Conservation (phyloP, 2,797 vertebrate species). For the Smutsia gigantea region DNA sequence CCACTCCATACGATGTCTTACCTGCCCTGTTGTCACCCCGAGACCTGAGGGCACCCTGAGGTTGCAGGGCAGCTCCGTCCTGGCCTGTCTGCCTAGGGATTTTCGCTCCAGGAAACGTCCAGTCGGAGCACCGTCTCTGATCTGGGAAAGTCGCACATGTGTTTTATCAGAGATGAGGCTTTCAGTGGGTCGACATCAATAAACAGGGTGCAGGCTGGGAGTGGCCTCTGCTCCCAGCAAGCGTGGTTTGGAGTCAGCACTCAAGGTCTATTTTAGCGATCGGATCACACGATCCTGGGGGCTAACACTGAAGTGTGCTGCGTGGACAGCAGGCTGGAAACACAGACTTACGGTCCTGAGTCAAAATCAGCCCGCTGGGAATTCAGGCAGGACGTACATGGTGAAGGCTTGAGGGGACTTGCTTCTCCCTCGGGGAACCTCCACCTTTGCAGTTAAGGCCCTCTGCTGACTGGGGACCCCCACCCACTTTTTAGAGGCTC, state of each 20-base stretch:
- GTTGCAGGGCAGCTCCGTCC: slow-evolving; percentile 82
- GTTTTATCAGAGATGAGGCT: slow-evolving; percentile 84
- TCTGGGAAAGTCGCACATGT: slow-evolving; percentile 82
- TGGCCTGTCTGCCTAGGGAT: slow-evolving; percentile 84
- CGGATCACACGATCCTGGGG: rapidly evolving
- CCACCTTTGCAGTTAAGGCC: too few relatives aligned
- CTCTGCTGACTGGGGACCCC: background rate
- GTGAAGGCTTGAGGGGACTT: background rate
- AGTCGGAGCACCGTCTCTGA: slow-evolving; percentile 81
- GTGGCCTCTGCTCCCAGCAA: background rate
- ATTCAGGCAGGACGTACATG: rapidly evolving
- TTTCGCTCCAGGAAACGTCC: slow-evolving; percentile 87
- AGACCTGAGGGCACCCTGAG: slow-evolving; percentile 65
- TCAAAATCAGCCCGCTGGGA: too few relatives aligned
- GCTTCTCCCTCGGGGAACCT: background rate
- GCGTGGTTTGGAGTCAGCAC: rapidly evolving
- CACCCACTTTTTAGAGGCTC: background rate
- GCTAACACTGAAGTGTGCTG: too few relatives aligned
- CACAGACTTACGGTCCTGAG: rapidly evolving
- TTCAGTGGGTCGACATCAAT: background rate
- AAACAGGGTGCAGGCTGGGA: too few relatives aligned
- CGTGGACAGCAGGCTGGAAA: background rate
- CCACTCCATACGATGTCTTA: slow-evolving; percentile 74
- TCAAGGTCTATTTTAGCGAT: too few relatives aligned
- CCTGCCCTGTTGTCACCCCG: slow-evolving; percentile 27